Evolutionary conservation across 2,888 invertebrate species (phyloP).

Genomic region (Ichneumon xanthorius): DNA sequence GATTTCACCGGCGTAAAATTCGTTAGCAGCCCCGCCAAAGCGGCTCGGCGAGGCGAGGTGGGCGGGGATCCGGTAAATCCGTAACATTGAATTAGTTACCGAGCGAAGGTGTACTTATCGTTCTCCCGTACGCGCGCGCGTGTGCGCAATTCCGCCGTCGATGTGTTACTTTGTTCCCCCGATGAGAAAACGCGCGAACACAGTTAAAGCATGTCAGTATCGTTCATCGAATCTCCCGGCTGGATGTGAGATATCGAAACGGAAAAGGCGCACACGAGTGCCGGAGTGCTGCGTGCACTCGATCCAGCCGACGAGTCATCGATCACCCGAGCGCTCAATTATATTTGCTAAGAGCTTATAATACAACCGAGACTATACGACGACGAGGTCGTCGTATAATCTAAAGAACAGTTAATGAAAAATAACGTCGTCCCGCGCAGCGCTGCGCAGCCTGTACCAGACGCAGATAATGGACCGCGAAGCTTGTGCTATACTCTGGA

Average conservation of each 20-base stretch:
- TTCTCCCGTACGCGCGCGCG: neutral
- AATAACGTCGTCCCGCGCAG: neutral
- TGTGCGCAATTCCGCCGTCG: neutral
- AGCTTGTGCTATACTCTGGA: no score
- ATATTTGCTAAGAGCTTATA: conserved; percentile 30
- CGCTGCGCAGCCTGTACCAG: neutral
- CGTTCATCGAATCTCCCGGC: conserved; percentile 29
- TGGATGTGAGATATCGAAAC: neutral
- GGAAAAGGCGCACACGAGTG: neutral
- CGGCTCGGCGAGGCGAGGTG: neutral
- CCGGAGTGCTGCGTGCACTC: neutral
- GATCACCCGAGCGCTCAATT: conserved; percentile 50
- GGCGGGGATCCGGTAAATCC: conserved; percentile 30
- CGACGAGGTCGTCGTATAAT: neutral
- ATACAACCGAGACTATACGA: neutral
- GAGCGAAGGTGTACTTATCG: conserved; percentile 19
- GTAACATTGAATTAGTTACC: conserved; percentile 31
- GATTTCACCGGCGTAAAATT: conserved; percentile 18
- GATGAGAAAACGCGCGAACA: neutral
- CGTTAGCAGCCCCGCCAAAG: neutral
- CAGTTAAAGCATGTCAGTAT: conserved; percentile 6
- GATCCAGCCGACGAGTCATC: conserved; percentile 36
- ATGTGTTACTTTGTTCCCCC: neutral
- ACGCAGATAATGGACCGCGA: no score
- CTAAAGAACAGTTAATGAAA: neutral